phyloP scores from a whole-genome alignment of 2,113 vertebrate species.

The Oncorhynchus kisutch region DNA sequence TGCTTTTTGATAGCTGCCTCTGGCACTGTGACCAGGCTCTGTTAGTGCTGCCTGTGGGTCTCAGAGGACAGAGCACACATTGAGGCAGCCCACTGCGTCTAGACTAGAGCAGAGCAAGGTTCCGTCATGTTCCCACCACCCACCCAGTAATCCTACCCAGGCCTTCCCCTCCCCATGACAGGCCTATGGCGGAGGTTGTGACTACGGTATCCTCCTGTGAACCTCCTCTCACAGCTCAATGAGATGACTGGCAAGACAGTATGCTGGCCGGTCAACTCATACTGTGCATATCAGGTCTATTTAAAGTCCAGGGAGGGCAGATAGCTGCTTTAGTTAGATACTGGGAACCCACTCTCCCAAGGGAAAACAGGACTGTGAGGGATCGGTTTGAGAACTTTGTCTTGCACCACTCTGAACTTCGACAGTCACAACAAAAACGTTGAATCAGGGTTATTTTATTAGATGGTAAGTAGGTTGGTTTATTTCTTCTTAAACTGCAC shows the following conservation, averaged over 20 bases:
- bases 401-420: conserved; percentile 19
- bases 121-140: not conserved
- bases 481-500: conserved; percentile 26
- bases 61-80: not conserved
- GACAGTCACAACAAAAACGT: not conserved
- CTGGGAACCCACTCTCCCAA: not conserved
- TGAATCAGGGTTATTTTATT: conserved; percentile 27
- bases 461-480: conserved; percentile 56
- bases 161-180: conserved; percentile 32
- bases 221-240: conserved; percentile 23
- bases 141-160: conserved; percentile 20
- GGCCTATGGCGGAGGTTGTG: conserved; percentile 31
- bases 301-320: conserved; percentile 24
- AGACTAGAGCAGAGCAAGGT: conserved; percentile 17
- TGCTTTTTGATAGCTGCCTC: not conserved
- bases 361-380: conserved; percentile 2
- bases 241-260: conserved; percentile 27
- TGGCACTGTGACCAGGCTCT: not conserved
- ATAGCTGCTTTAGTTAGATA: not conserved
- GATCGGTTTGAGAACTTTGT: not conserved
- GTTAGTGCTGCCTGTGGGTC: not conserved
- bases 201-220: conserved; percentile 42
- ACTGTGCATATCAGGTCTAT: conserved; percentile 19
- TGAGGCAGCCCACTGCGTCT: conserved; percentile 41
- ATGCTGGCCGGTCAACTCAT: conserved; percentile 16